Conservation (phyloP, 2,797 vertebrate genomes). For the Buphagus erythrorhynchus region DNA sequence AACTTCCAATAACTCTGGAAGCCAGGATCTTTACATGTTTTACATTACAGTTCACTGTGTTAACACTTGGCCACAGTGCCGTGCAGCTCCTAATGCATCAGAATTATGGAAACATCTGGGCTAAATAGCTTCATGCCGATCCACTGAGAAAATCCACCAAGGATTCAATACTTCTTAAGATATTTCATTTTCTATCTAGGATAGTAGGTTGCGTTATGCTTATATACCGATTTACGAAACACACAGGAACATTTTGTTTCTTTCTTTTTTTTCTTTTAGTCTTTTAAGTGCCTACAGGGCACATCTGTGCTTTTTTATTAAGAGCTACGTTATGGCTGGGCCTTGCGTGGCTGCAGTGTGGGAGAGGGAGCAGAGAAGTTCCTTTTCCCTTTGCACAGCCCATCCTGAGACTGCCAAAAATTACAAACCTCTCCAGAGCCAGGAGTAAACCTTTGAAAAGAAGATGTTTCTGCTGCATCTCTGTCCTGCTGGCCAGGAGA, state of each 20-base stretch:
- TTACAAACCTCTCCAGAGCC: background rate
- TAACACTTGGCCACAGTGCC: conserved; percentile 36
- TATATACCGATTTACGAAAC: conserved; percentile 32
- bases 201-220: conserved; percentile 10
- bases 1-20: conserved; percentile 26
- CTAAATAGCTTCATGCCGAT: conserved; percentile 60
- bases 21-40: conserved; percentile 52
- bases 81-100: conserved; percentile 52
- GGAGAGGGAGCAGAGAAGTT: conserved; percentile 5
- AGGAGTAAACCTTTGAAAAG: background rate
- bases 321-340: background rate
- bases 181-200: conserved; percentile 26
- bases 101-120: conserved; percentile 65
- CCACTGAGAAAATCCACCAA: conserved; percentile 64
- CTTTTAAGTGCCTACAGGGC: conserved; percentile 33
- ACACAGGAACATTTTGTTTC: background rate
- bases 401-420: conserved; percentile 18
- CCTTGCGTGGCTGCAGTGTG: background rate
- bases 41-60: conserved; percentile 42
- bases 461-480: conserved; percentile 18
- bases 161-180: conserved; percentile 27
- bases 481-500: background rate
- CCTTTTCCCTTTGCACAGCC: background rate
- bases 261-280: background rate
- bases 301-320: conserved; percentile 31